Percentiles rank a stretch among this genome's conserved stretches.
These are phyloP conservation scores for Melanotaenia pygmaea DNA, from an alignment of 2,797 vertebrate species.

Conservation along the genomic window DNA sequence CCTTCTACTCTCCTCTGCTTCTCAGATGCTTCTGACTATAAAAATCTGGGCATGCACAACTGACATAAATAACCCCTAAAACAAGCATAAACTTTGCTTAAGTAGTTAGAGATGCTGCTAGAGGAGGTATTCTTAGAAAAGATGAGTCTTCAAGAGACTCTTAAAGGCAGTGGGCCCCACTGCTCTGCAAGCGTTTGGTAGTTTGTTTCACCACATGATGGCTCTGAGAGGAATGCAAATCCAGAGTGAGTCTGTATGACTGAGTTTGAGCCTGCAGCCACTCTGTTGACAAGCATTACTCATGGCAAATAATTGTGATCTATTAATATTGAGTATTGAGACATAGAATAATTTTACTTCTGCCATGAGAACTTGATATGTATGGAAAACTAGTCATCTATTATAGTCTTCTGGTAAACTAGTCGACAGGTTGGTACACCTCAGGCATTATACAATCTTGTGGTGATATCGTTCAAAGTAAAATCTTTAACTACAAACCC, in stretches of 20 bases:
- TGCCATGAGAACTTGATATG: background rate
- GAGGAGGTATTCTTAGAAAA: background rate
- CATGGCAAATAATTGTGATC: background rate
- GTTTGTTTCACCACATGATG: background rate
- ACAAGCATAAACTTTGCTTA: background rate
- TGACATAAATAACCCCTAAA: background rate
- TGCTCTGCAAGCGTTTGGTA: background rate
- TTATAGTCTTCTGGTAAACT: background rate
- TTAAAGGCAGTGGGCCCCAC: background rate
- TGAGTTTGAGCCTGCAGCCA: background rate
- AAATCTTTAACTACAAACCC: too few relatives aligned
- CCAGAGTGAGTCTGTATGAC: background rate
- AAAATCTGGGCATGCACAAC: background rate
- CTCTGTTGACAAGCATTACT: too few relatives aligned
- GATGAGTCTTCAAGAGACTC: background rate
- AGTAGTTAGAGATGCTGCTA: background rate
- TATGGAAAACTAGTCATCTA: background rate
- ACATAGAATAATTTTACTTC: slow-evolving; percentile 1
- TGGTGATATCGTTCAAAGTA: too few relatives aligned
- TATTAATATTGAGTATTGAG: background rate
- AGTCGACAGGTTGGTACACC: background rate
- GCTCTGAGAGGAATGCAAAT: background rate
- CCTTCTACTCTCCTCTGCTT: background rate
- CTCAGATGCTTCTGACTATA: background rate
- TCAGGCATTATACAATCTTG: background rate